Base-by-base conservation (phyloP, 1,140 invertebrate genomes). In the Drosophila yakuba region DNA sequence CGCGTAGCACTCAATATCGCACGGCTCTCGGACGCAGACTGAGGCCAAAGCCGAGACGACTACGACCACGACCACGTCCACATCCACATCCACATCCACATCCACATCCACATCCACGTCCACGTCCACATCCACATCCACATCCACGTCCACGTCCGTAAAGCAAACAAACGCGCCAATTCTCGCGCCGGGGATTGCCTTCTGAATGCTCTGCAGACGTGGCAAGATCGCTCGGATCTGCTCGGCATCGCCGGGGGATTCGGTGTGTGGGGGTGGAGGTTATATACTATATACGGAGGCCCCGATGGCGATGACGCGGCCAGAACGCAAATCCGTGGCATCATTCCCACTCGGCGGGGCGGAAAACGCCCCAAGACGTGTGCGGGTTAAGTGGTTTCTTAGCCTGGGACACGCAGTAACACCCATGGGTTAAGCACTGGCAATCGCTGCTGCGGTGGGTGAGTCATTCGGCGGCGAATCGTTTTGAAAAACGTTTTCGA, bases 11-110 rank as follows among this genome's bases (percentile, higher is more conserved):
- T 69, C 84, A 74, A 78, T 52, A 84, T 78, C 63, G 68, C 66
- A 80, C 84, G 77, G 68, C 80, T 78, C 80, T 89, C 80, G 59
- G 79, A 80, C 51, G 58, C 71, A 72, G 80, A 88, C 84, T 88
- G 84, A 83, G 67, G 57, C 44, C 54, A 68, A 55, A 45, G 68
- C 68, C 68, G 66, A 68, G 62, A 45, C 66, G 51, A 25, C 25
- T 4, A 25, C 25, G 25, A 25, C 4, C 25, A 25, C 25, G 25
- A 25, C 25, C 25, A 25, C 25, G 25, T 44, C 62, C 41, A 64
- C 56, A 11, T 17, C 45, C 41, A 45, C 64, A 41, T 52, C 61
- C 41, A 64, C 56, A 11, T 28, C 45, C 41, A 36, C 63, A 28
- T 52, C 48, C 59, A 23, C 17, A 17, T 17, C 17, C 17, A 17